Conservation (phyloP, 2,797 vertebrate genomes). For the Xenentodon cancila region DNA sequence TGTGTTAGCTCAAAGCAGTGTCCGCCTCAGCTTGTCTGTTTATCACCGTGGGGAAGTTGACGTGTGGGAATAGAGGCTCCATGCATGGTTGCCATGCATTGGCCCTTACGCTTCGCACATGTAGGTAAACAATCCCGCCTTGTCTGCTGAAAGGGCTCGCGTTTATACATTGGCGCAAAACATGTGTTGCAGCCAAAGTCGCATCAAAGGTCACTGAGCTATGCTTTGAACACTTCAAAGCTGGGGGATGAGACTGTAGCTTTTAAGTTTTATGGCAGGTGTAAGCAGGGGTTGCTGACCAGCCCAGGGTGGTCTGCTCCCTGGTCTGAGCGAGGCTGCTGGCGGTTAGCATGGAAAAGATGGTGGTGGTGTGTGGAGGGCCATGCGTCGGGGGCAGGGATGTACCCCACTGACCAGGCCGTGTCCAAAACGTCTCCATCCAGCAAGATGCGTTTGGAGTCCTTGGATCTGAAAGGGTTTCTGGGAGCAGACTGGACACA, state of each 20-base stretch:
- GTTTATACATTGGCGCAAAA: conserved; percentile 88
- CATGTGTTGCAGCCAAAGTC: conserved; percentile 88
- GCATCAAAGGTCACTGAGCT: conserved; percentile 93
- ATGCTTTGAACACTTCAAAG: conserved; percentile 98
- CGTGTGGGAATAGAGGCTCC: conserved; percentile 69
- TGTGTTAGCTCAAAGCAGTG: conserved; percentile 63
- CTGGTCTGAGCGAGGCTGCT: conserved; percentile 75
- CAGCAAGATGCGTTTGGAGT: conserved; percentile 84
- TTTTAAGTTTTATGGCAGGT: conserved; percentile 98
- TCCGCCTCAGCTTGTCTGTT: conserved; percentile 70
- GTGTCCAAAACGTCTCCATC: conserved; percentile 83
- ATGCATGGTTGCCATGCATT: conserved; percentile 81
- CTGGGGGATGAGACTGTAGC: conserved; percentile 84
- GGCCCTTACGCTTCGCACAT: conserved; percentile 84
- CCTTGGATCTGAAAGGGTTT: conserved; percentile 80
- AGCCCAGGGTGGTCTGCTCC: conserved; percentile 88
- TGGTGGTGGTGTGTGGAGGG: conserved; percentile 46
- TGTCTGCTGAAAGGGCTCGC: conserved; percentile 77
- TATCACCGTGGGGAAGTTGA: conserved; percentile 67
- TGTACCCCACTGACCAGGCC: conserved; percentile 75
- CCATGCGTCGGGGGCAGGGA: conserved; percentile 57
- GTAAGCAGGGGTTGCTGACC: conserved; percentile 94
- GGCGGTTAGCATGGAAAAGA: conserved; percentile 56
- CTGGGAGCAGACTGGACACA: conserved; percentile 84
- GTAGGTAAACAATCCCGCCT: conserved; percentile 84